Evolutionary conservation across 2,888 invertebrate genomes (phyloP), one percentile per base, ranked within the genome.

Genomic region (Emmelina monodactyla): DNA sequence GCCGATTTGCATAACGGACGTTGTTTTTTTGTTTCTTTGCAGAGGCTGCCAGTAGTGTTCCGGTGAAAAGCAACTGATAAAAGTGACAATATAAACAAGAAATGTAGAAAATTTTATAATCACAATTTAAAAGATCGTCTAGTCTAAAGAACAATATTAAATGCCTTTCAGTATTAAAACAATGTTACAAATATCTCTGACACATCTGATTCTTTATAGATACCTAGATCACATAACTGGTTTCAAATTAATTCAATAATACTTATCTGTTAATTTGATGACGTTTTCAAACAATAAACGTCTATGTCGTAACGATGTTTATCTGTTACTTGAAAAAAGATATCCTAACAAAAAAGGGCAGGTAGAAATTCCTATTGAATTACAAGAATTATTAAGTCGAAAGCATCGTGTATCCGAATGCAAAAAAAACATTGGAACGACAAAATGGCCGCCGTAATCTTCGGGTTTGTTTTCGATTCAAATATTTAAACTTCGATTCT

Each of bases 301-400:
- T 25, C n/a, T 3, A 10, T n/a, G 25, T 25, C 11, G 25, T 25
- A 10, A n/a, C n/a, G n/a, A 25, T 25, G 9, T 11, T 25, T 25
- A 25, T 25, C 25, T 25, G 11, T 25, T 25, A n/a, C 25, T 25
- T 25, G 25, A n/a, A 25, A 25, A 25, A n/a, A 9, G 25, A 25
- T 25, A 9, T 25, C 25, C 11, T 25, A n/a, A 25, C 25, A 25
- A 25, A 25, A 25, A 25, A 25, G 11, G 22, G 11, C 37, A 37
- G 38, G 38, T 38, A 38, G 32, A 35, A 33, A 35, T 33, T 31
- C 25, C 33, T 29, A 29, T 37, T 25, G 7, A 28, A 28, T 38
- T 33, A 32, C 37, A 38, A 38, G 35, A 38, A 38, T 38, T 35
- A 38, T 30, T 34, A 30, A 29, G 34, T n/a, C 16, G 14, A 11